Evolutionary conservation across 2,888 invertebrate genomes (phyloP), one percentile per base, ranked within the genome.

Genomic region (Parthenolecanium corni): DNA sequence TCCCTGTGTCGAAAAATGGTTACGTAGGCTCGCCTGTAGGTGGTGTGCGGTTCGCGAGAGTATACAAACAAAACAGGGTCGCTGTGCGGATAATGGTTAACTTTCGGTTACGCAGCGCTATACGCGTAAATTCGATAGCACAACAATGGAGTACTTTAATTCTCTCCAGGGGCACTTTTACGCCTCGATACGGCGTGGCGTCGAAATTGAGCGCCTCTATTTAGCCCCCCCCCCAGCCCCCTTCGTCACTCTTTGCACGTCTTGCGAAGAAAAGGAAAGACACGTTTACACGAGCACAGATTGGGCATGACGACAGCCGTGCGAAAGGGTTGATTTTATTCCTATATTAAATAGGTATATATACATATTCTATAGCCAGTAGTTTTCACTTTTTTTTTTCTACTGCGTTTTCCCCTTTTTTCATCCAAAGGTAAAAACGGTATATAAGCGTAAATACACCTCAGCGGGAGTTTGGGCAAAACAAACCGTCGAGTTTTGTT

Each of bases 71-170:
- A 31, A 31, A 9, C 31, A 9, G 31, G 31, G 31, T 31, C 9
- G 31, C 31, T 9, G 31, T 9, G 31, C 31, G 61, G 61, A 61
- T 61, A 61, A 61, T 61, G 61, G 61, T 61, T 61, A 61, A 61
- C 61, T 61, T 61, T 61, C 61, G 61, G 61, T 61, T 61, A 61
- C 61, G 61, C 61, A 61, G 61, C 38, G 61, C 61, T 61, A n/a
- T n/a, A n/a, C n/a, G 36, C 24, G 61, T 61, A 61, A 38, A 61
- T 61, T 61, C 61, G 61, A 61, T 61, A 49, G 61, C 51, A 61
- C 61, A 61, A 61, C 61, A 61, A 61, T 49, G 49, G 61, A 61
- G 51, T 61, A 61, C 61, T 61, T 61, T 61, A 61, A 61, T 61
- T 61, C 61, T 61, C 61, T 51, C 61, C 51, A 23, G 61, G 61